Evolutionary conservation across 1,140 invertebrate genomes (phyloP).

Genomic region (Ceratosolen solmsi): DNA sequence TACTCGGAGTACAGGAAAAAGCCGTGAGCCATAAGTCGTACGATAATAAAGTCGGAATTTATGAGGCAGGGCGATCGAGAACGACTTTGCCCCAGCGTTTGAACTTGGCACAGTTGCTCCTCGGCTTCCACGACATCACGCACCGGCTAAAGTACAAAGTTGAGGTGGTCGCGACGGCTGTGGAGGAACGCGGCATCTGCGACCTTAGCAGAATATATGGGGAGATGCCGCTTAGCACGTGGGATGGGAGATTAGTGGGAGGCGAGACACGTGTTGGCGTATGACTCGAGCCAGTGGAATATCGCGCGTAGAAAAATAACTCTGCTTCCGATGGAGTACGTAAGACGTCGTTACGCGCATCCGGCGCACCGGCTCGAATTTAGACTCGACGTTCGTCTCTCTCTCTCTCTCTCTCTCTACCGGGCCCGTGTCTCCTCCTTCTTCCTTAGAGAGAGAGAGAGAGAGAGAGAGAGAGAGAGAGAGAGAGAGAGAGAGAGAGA

Average conservation of each 20-base stretch:
- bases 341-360: conserved; percentile 73
- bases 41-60: background rate
- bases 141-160: conserved; percentile 40
- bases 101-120: conserved; percentile 18
- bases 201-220: background rate
- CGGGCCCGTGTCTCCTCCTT: background rate
- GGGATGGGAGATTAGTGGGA: conserved; percentile 67
- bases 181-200: conserved; percentile 67
- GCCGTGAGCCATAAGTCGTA: too few relatives aligned
- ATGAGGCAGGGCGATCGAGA: background rate
- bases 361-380: conserved; percentile 65
- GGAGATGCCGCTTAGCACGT: background rate
- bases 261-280: conserved; percentile 72
- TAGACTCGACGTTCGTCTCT: conserved; percentile 51
- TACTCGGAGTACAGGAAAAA: too few relatives aligned
- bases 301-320: conserved; percentile 66
- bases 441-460: background rate
- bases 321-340: conserved; percentile 64
- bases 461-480: too few relatives aligned
- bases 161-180: conserved; percentile 55
- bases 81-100: background rate
- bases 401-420: background rate
- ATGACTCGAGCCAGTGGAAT: conserved; percentile 50
- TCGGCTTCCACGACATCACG: too few relatives aligned
- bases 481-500: too few relatives aligned